These are phyloP conservation scores for Chymomyza fuscimana DNA, from an alignment of 2,888 invertebrate species.

Conservation along the genomic window DNA sequence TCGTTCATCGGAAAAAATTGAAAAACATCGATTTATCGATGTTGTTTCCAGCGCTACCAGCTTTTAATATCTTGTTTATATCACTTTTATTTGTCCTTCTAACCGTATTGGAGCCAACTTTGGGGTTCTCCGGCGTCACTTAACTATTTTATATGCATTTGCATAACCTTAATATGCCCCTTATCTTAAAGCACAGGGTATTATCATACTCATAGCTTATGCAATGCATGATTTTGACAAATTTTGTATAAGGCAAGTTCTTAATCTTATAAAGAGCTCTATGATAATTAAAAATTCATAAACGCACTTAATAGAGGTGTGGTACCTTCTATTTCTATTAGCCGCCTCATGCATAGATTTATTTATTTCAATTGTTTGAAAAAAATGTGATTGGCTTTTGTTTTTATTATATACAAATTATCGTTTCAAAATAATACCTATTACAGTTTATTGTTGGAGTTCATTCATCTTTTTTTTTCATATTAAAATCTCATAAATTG, in stretches of 20 bases:
- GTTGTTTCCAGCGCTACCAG: no score
- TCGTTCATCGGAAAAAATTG: no score
- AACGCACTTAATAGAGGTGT: not conserved
- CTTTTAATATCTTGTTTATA: no score
- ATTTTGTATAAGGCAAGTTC: not conserved
- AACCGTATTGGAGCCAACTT: no score
- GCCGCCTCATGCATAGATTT: no score
- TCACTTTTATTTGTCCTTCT: no score
- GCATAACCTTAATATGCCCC: no score
- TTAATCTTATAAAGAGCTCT: not conserved
- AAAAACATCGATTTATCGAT: no score
- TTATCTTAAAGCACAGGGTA: not conserved
- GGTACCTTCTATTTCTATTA: not conserved
- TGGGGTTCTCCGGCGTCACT: no score
- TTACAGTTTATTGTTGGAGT: not conserved
- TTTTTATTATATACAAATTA: not conserved
- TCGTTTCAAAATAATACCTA: not conserved
- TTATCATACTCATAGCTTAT: not conserved
- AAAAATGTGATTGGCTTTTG: no score
- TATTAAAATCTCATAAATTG: not conserved
- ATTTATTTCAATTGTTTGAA: no score
- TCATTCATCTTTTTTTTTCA: not conserved
- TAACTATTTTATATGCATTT: no score
- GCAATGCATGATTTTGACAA: not conserved
- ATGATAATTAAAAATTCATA: not conserved